A percentile compares a stretch with the other conserved stretches of the same genome.
Conservation (phyloP, 2,888 invertebrate species). For the Andrena praecox region DNA sequence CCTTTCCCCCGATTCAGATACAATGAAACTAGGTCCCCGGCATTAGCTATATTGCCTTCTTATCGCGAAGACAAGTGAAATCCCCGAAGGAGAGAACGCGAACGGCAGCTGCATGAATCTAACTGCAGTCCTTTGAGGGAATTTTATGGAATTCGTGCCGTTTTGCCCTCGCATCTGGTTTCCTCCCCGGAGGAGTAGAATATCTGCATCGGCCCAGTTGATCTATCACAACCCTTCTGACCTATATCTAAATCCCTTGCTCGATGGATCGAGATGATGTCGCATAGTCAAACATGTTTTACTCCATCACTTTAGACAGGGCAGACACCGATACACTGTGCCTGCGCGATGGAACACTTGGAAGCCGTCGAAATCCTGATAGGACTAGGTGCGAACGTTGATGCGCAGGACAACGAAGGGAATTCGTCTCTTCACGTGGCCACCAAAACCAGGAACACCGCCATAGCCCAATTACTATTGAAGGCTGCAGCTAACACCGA, state of each 20-base stretch:
- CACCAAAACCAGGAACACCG: constrained; percentile 91
- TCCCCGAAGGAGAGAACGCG: constrained; percentile 40
- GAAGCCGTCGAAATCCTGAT: constrained; percentile 88
- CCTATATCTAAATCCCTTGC: background rate
- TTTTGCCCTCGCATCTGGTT: background rate
- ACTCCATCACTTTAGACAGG: constrained; percentile 85
- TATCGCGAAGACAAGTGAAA: constrained; percentile 60
- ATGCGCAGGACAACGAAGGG: constrained; percentile 90
- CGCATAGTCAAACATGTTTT: background rate
- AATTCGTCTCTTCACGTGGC: constrained; percentile 92
- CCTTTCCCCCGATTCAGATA: constrained; percentile 31
- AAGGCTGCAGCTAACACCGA: constrained; percentile 89
- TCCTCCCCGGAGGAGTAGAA: background rate
- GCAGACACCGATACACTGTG: constrained; percentile 90
- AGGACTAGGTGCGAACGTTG: constrained; percentile 88
- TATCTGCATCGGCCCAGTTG: constrained; percentile 4
- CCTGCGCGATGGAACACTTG: constrained; percentile 89
- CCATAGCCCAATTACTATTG: constrained; percentile 89
- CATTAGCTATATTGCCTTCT: constrained; percentile 46
- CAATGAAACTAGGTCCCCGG: constrained; percentile 50
- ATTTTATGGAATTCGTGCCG: constrained; percentile 36
- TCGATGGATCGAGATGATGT: background rate
- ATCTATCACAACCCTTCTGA: background rate
- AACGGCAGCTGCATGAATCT: constrained; percentile 27
- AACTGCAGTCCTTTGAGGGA: constrained; percentile 34